Percentiles rank a stretch among this genome's conserved stretches.
phyloP scores from a whole-genome alignment of 2,113 vertebrate genomes.

The Muntiacus reevesi region DNA sequence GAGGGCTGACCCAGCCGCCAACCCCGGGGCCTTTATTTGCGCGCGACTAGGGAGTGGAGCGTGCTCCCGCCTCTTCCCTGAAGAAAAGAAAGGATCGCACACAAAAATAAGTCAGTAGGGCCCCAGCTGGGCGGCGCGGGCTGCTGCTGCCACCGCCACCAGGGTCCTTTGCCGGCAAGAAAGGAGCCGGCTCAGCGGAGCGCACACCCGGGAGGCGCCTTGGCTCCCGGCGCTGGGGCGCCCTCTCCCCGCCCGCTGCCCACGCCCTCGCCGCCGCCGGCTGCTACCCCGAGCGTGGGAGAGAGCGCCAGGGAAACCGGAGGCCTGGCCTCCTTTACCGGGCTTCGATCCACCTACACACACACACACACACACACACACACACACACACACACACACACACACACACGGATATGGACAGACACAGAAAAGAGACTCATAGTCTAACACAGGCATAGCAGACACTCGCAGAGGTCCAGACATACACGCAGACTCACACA shows the following conservation, averaged over 20 bases:
- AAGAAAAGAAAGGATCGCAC: conserved; percentile 71
- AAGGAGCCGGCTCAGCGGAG: conserved; percentile 34
- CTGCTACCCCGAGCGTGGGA: background rate
- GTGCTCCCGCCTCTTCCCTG: conserved; percentile 37
- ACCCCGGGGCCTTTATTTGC: conserved; percentile 51
- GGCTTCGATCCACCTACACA: background rate
- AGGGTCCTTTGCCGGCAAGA: conserved; percentile 22
- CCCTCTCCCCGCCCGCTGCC: background rate
- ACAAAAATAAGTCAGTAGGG: conserved; percentile 73
- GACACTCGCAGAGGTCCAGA: background rate
- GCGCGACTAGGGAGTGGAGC: background rate
- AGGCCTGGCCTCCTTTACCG: background rate
- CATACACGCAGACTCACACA: background rate
- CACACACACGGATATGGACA: background rate
- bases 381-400: background rate
- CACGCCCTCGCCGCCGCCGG: rapidly evolving
- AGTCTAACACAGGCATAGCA: background rate
- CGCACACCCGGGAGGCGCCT: background rate
- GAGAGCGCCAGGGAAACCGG: background rate
- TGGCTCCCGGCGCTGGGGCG: background rate
- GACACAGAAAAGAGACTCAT: background rate
- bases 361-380: background rate
- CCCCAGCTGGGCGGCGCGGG: conserved; percentile 59
- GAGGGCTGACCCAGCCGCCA: background rate
- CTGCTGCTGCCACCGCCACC: background rate